phyloP scores from a whole-genome alignment of 2,888 invertebrate genomes.

The Bombylius major region DNA sequence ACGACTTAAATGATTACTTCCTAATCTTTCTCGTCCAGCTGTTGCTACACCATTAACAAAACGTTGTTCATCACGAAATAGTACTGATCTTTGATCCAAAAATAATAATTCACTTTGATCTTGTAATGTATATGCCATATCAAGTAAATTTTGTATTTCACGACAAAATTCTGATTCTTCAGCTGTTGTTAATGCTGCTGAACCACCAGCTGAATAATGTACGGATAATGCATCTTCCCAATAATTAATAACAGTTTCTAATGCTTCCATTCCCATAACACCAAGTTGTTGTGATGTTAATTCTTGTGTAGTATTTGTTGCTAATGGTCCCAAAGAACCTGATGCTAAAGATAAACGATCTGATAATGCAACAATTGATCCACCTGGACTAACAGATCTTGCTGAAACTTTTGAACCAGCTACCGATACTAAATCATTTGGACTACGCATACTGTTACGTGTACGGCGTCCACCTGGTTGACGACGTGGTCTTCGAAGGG shows the following conservation, averaged over 20 bases:
- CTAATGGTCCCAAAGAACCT: slow-evolving; percentile 46
- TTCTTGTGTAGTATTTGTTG: slow-evolving; percentile 41
- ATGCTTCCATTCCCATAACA: slow-evolving; percentile 85
- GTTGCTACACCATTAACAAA: slow-evolving; percentile 25
- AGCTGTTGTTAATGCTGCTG: slow-evolving; percentile 55
- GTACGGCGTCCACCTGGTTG: slow-evolving; percentile 44
- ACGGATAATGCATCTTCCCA: slow-evolving; percentile 91
- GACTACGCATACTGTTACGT: slow-evolving; percentile 50
- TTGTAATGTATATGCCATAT: slow-evolving; percentile 73
- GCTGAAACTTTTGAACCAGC: slow-evolving; percentile 52
- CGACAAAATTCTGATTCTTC: slow-evolving; percentile 77
- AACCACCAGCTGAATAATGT: slow-evolving; percentile 44
- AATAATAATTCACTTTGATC: slow-evolving; percentile 79
- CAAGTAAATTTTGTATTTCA: slow-evolving; percentile 67
- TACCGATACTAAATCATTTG: slow-evolving; percentile 55
- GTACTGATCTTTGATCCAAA: slow-evolving; percentile 74
- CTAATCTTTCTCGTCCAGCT: neutral
- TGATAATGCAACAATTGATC: slow-evolving; percentile 45
- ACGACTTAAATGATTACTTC: slow-evolving; percentile 23
- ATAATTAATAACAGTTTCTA: slow-evolving; percentile 81
- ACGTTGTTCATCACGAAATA: slow-evolving; percentile 67
- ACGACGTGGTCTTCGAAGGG: slow-evolving; percentile 42
- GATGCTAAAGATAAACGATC: slow-evolving; percentile 57
- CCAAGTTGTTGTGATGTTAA: slow-evolving; percentile 80
- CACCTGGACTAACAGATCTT: slow-evolving; percentile 45